phyloP scores from a whole-genome alignment of 2,888 invertebrate genomes.

The Ophion ventricosus region DNA sequence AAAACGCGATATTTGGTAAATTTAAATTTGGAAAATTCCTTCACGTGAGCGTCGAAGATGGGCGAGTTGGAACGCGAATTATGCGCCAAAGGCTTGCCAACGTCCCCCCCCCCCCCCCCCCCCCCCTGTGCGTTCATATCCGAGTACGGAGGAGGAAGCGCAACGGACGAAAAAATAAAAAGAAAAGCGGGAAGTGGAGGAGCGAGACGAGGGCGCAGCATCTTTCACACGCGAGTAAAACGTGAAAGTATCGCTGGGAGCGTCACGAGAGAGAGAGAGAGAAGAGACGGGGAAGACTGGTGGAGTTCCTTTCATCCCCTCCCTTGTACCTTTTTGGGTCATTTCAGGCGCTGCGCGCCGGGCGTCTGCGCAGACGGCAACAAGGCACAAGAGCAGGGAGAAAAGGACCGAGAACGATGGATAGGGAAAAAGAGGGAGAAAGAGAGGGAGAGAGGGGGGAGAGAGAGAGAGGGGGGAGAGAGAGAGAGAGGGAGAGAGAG shows the following conservation, averaged over 20 bases:
- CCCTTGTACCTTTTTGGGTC: slow-evolving; percentile 63
- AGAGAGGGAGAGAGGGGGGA: no score
- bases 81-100: neutral
- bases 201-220: slow-evolving; percentile 63
- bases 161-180: slow-evolving; percentile 57
- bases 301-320: slow-evolving; percentile 30
- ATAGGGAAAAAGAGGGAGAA: neutral
- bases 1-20: neutral
- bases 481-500: slow-evolving; percentile 1
- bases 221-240: slow-evolving; percentile 66
- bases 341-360: slow-evolving; percentile 59
- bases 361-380: slow-evolving; percentile 40
- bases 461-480: no score
- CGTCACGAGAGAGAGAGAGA: slow-evolving; percentile 7
- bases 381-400: slow-evolving; percentile 22
- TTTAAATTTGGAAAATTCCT: neutral
- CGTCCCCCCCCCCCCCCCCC: neutral
- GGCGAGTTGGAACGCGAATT: neutral
- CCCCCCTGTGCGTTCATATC: slow-evolving; percentile 1
- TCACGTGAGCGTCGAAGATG: neutral
- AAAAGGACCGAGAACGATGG: slow-evolving; percentile 1
- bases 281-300: neutral
- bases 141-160: slow-evolving; percentile 17
- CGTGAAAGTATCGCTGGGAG: slow-evolving; percentile 51
- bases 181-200: slow-evolving; percentile 43